Evolutionary conservation across 1,140 invertebrate species (phyloP).

Genomic region (Drosophila rufa): DNA sequence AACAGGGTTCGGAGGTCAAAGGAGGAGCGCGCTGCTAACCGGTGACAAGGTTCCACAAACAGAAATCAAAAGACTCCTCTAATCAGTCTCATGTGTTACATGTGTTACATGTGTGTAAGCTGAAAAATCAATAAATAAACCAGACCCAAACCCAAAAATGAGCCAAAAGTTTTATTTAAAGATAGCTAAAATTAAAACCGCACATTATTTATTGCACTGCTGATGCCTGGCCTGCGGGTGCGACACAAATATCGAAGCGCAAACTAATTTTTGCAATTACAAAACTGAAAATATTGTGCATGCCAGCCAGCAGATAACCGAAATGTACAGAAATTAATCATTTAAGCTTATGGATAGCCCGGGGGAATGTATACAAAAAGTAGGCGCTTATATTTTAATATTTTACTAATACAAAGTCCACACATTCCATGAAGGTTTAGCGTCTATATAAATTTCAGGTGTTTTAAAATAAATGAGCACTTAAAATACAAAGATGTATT

Average conservation of each 20-base stretch:
- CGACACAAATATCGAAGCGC: conserved; percentile 32
- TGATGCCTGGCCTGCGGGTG: conserved; percentile 40
- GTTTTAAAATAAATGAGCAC: too few relatives aligned
- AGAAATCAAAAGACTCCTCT: conserved; percentile 33
- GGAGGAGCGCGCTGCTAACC: not conserved
- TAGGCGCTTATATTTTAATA: not conserved
- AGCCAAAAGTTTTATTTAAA: conserved; percentile 61
- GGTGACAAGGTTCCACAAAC: conserved; percentile 4
- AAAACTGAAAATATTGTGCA: conserved; percentile 47
- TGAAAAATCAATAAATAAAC: conserved; percentile 52
- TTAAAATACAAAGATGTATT: not conserved
- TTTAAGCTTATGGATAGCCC: not conserved
- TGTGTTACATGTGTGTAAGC: conserved; percentile 33
- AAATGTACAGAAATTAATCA: conserved; percentile 25
- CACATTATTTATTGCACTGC: conserved; percentile 61
- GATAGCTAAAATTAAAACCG: conserved; percentile 73
- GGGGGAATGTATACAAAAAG: not conserved
- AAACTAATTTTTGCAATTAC: conserved; percentile 51
- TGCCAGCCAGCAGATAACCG: conserved; percentile 28
- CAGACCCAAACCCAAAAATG: conserved; percentile 33
- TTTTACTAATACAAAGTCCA: not conserved
- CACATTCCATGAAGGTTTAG: not conserved
- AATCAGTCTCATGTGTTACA: conserved; percentile 51
- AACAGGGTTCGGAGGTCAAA: conserved; percentile 19
- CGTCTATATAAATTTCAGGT: not conserved